Conservation (phyloP, 2,888 invertebrate species). For the Raillietiella orientalis region DNA sequence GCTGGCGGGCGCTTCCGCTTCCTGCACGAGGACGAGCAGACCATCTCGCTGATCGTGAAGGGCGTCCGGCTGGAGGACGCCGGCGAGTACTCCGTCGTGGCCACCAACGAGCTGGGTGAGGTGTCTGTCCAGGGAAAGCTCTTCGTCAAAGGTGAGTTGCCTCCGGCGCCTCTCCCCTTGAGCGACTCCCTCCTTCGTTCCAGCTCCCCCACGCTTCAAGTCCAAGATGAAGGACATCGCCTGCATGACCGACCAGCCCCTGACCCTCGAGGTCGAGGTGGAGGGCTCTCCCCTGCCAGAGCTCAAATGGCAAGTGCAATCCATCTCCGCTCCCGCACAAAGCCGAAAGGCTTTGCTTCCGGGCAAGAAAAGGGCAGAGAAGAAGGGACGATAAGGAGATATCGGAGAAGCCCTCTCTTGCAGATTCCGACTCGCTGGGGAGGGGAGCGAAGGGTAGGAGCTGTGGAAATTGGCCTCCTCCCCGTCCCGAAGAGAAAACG, state of each 20-base stretch:
- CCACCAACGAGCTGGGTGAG: conserved; percentile 49
- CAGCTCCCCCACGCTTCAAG: conserved; percentile 49
- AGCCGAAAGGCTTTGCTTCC: no score
- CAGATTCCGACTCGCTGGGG: no score
- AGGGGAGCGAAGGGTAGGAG: no score
- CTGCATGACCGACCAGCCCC: conserved; percentile 31
- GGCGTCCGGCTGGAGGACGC: conserved; percentile 47
- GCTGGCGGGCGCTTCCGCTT: conserved; percentile 41
- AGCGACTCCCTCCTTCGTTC: conserved; percentile 1
- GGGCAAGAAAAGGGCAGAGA: no score
- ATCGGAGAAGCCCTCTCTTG: no score
- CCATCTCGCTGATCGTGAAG: conserved; percentile 57
- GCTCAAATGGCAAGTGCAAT: conserved; percentile 23
- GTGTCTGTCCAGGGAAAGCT: conserved; percentile 37
- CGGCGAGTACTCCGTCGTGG: conserved; percentile 43
- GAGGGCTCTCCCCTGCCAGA: conserved; percentile 51
- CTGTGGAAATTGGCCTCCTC: no score
- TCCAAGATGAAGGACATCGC: conserved; percentile 39
- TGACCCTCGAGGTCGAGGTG: conserved; percentile 44
- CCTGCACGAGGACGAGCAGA: conserved; percentile 63
- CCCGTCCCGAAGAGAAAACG: no score
- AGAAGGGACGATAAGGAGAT: no score
- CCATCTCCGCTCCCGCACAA: no score
- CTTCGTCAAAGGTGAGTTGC: conserved; percentile 25
- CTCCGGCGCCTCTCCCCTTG: not conserved